Evolutionary conservation across 2,888 invertebrate species (phyloP).

Genomic region (Exephanes ischioxanthus): DNA sequence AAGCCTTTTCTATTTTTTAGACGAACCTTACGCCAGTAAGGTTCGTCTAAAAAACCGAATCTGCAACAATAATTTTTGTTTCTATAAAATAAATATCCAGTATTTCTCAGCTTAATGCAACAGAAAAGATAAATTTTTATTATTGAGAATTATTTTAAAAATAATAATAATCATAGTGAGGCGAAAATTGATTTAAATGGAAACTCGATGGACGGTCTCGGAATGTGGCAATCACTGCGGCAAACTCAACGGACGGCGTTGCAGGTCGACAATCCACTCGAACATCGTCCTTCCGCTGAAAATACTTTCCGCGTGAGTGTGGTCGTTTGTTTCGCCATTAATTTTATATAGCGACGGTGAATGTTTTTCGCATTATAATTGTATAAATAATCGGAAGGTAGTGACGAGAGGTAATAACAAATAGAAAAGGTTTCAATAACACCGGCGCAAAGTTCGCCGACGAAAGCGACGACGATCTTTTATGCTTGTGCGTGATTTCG

Average conservation of each 20-base stretch:
- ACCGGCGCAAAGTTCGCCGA: background rate
- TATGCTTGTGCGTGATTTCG: background rate
- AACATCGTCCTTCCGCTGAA: conserved; percentile 11
- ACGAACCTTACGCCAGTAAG: too few relatives aligned
- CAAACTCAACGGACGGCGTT: background rate
- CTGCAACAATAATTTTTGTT: too few relatives aligned
- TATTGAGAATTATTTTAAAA: too few relatives aligned
- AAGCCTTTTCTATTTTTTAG: too few relatives aligned
- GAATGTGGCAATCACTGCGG: background rate
- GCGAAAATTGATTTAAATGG: background rate
- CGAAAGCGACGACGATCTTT: background rate
- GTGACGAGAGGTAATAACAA: background rate
- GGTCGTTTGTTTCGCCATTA: conserved; percentile 28
- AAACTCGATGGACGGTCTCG: background rate
- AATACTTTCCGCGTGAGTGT: conserved; percentile 43
- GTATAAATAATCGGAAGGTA: background rate
- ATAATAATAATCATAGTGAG: background rate
- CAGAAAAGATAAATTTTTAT: too few relatives aligned
- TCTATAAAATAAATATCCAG: too few relatives aligned
- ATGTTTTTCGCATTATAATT: background rate
- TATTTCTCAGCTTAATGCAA: too few relatives aligned
- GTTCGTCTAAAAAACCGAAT: too few relatives aligned
- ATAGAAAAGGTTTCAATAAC: background rate
- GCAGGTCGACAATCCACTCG: background rate
- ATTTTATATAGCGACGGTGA: background rate